A percentile compares a stretch with the other conserved stretches of the same genome.
These are phyloP conservation scores for Nautilus pompilius DNA, from an alignment of 1,140 invertebrate species.

Conservation along the genomic window DNA sequence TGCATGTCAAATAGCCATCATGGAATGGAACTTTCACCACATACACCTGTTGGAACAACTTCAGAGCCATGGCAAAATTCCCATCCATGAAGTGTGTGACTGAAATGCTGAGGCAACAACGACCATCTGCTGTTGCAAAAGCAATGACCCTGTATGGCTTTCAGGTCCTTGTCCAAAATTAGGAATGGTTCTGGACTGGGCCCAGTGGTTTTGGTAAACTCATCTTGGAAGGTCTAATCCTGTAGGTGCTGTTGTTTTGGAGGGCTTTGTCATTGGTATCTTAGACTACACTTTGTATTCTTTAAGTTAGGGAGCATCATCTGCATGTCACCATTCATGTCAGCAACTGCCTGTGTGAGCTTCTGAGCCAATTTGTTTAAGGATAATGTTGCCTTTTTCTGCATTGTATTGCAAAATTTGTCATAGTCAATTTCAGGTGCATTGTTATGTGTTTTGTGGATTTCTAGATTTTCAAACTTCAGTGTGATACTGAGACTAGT, in stretches of 20 bases:
- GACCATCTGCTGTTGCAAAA: conserved; percentile 7
- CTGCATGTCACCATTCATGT: background rate
- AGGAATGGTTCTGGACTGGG: conserved; percentile 12
- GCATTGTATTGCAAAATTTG: too few species aligned
- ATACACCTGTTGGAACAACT: conserved; percentile 15
- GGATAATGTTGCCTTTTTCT: too few species aligned
- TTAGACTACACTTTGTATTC: conserved; percentile 2
- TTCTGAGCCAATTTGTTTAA: too few species aligned
- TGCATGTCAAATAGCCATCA: conserved; percentile 13
- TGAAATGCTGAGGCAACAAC: conserved; percentile 6
- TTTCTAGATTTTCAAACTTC: too few species aligned
- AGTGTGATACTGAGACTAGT: too few species aligned
- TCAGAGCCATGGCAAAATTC: conserved; percentile 16
- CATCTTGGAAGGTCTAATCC: conserved; percentile 4
- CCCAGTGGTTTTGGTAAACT: conserved; percentile 6
- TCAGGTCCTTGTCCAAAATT: conserved; percentile 11
- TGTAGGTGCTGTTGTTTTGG: conserved; percentile 3
- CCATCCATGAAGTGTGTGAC: conserved; percentile 15
- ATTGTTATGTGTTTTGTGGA: too few species aligned
- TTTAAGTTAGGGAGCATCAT: background rate
- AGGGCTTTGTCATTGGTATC: background rate
- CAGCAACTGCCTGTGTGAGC: too few species aligned
- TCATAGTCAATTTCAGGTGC: too few species aligned
- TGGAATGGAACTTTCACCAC: conserved; percentile 14
- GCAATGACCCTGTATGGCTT: conserved; percentile 13